phyloP scores from a whole-genome alignment of 1,140 invertebrate species.

The Temnothorax curvispinosus region DNA sequence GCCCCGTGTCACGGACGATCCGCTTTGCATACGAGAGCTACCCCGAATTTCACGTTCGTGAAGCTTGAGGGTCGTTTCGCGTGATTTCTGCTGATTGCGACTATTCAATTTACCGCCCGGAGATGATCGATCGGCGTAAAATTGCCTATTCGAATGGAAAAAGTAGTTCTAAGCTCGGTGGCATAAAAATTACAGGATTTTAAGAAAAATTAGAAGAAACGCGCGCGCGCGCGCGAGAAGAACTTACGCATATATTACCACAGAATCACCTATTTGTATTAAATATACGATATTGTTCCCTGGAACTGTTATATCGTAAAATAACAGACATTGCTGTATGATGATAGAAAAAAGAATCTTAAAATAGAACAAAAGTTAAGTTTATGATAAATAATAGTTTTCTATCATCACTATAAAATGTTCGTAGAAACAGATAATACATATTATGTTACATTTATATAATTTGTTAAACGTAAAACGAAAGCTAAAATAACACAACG shows the following conservation, averaged over 20 bases:
- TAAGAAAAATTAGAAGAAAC: not conserved
- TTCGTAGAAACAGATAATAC: not conserved
- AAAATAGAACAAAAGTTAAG: not conserved
- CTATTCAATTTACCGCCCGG: constrained; percentile 15
- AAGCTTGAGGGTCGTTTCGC: not conserved
- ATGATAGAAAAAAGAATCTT: not conserved
- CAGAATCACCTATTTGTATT: not conserved
- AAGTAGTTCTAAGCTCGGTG: not conserved
- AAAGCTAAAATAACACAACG: not conserved
- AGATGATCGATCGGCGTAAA: constrained; percentile 28
- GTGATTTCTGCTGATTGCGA: constrained; percentile 40
- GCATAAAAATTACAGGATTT: not conserved
- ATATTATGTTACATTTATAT: not conserved
- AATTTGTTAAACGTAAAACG: not conserved
- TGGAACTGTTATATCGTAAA: too few species aligned
- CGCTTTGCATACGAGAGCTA: constrained; percentile 38
- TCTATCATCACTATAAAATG: not conserved
- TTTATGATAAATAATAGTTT: not conserved
- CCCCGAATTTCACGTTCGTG: constrained; percentile 31
- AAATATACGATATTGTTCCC: not conserved
- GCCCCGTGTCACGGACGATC: not conserved
- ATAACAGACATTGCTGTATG: not conserved
- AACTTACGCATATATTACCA: not conserved
- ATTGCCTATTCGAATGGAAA: constrained; percentile 35
- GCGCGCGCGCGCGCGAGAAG: not conserved